These are phyloP conservation scores for Drosophila repleta DNA, from an alignment of 1,140 invertebrate genomes.

Conservation along the genomic window DNA sequence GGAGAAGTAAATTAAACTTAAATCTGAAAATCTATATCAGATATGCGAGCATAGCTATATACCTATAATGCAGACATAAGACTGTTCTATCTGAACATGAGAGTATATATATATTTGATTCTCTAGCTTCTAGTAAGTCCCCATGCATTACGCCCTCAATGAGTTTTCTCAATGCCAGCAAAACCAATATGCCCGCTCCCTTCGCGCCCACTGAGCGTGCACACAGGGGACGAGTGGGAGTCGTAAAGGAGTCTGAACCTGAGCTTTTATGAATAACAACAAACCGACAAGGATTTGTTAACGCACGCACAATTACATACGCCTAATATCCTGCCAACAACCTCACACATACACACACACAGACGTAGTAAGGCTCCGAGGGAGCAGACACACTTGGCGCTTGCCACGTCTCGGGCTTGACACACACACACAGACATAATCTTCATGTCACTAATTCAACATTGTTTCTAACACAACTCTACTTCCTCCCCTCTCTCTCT, in stretches of 20 bases:
- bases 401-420: conserved; percentile 17
- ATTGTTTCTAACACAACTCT: conserved; percentile 35
- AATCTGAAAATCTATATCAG: no score
- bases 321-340: conserved; percentile 63
- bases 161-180: no score
- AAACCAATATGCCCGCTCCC: no score
- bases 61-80: no score
- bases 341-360: conserved; percentile 11
- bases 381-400: conserved; percentile 29
- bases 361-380: not conserved
- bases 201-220: no score
- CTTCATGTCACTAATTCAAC: conserved; percentile 73
- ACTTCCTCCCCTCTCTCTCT: conserved; percentile 7
- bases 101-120: no score
- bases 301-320: conserved; percentile 78
- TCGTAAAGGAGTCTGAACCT: conserved; percentile 35
- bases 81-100: no score
- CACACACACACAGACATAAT: conserved; percentile 72
- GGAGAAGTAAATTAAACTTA: no score
- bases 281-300: conserved; percentile 70
- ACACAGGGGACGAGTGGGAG: conserved; percentile 52
- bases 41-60: no score
- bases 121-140: no score
- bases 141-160: no score
- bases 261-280: conserved; percentile 54